Evolutionary conservation across 2,888 invertebrate species (phyloP).

Genomic region (Leptura quadrifasciata): DNA sequence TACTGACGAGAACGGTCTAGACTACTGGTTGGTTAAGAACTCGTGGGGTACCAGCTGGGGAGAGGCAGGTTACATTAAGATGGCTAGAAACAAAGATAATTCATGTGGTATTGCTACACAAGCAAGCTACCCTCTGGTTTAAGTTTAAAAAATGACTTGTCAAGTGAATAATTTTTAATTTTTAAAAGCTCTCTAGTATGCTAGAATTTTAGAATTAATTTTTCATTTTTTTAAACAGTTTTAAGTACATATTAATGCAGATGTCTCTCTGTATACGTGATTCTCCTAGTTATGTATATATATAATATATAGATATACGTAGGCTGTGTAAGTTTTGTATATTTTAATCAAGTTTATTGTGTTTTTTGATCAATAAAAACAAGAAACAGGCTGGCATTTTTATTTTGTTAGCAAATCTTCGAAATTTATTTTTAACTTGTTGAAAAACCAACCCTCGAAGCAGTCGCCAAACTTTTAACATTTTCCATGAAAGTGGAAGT

Average conservation of each 20-base stretch:
- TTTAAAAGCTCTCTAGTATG: slow-evolving; percentile 9
- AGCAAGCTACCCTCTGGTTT: slow-evolving; percentile 92
- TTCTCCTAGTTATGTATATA: slow-evolving; percentile 1
- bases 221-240: not conserved
- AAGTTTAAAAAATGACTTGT: slow-evolving; percentile 59
- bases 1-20: slow-evolving; percentile 81
- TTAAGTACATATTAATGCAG: not conserved
- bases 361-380: not conserved
- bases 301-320: not conserved
- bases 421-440: too few relatives aligned
- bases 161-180: not conserved
- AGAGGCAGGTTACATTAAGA: slow-evolving; percentile 89
- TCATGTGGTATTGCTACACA: slow-evolving; percentile 90
- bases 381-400: not conserved
- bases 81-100: slow-evolving; percentile 89
- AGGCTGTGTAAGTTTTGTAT: slow-evolving; percentile 23
- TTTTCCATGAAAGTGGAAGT: too few relatives aligned
- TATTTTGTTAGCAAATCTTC: too few relatives aligned
- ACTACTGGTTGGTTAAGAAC: slow-evolving; percentile 93
- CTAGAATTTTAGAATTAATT: not conserved
- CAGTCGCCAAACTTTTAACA: too few relatives aligned
- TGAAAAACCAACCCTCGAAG: too few relatives aligned
- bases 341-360: slow-evolving; percentile 10
- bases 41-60: slow-evolving; percentile 91
- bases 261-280: not conserved